Percentiles rank a stretch among this genome's conserved stretches.
Evolutionary conservation across 1,140 invertebrate species (phyloP).

Genomic region (Drosophila subpulchrella): DNA sequence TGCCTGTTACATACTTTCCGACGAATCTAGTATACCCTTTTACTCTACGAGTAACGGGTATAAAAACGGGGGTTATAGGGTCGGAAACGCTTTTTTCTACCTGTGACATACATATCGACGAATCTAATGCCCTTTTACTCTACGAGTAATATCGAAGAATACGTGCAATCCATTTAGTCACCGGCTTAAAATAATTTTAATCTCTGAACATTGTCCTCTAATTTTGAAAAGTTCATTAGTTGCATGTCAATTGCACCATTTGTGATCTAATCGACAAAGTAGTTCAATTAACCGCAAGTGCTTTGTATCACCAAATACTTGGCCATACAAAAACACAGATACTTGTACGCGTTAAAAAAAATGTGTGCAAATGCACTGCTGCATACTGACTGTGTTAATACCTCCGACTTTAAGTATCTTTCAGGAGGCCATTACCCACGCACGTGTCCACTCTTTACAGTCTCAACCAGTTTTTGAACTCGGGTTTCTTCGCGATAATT

Average conservation of each 20-base stretch:
- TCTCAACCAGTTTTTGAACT: constrained; percentile 46
- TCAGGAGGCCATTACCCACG: constrained; percentile 49
- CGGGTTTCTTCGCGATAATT: constrained; percentile 5
- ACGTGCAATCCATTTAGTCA: background rate
- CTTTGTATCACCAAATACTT: constrained; percentile 1
- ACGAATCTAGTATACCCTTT: no score
- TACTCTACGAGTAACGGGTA: no score
- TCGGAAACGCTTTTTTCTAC: no score
- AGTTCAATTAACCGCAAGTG: constrained; percentile 49
- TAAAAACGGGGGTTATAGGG: no score
- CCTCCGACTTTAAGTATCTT: constrained; percentile 13
- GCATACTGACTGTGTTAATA: constrained; percentile 52
- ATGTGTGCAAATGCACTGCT: constrained; percentile 36
- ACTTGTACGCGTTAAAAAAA: background rate
- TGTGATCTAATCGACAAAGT: constrained; percentile 26
- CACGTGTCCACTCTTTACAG: constrained; percentile 40
- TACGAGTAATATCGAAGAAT: no score
- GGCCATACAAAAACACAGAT: background rate
- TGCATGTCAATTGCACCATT: no score
- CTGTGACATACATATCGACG: no score
- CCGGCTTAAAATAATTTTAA: background rate
- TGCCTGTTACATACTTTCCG: no score
- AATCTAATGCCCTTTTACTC: no score
- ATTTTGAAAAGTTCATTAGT: no score
- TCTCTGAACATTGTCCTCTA: background rate